Conservation (phyloP, 1,140 invertebrate genomes). For the Ladona fulva region DNA sequence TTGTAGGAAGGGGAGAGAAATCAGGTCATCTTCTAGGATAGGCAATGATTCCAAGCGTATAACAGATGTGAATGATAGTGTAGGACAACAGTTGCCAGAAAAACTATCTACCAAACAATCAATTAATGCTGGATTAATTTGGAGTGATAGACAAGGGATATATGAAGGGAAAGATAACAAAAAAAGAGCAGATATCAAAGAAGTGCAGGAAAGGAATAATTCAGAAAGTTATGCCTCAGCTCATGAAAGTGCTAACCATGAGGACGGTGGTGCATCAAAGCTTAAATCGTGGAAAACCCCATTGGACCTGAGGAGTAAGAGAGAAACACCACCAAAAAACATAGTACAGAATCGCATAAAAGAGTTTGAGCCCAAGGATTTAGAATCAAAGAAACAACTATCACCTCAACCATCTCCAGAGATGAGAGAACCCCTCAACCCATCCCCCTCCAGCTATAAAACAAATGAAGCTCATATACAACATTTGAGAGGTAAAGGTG, state of each 20-base stretch:
- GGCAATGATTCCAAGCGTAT: no score
- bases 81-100: no score
- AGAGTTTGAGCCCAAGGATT: conserved; percentile 35
- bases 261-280: neutral
- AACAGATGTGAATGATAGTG: no score
- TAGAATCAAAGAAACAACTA: conserved; percentile 24
- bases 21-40: neutral
- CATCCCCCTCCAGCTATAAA: conserved; percentile 33
- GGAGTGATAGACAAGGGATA: no score
- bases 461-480: conserved; percentile 40
- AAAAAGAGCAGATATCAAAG: no score
- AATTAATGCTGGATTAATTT: no score
- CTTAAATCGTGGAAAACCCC: neutral
- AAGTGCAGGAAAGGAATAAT: no score
- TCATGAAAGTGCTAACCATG: neutral
- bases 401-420: conserved; percentile 25
- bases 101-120: no score
- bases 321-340: conserved; percentile 35
- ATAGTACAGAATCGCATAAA: conserved; percentile 44
- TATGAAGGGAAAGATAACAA: no score
- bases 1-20: neutral
- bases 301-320: conserved; percentile 15
- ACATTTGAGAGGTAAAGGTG: no score
- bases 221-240: no score
- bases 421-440: conserved; percentile 40